Evolutionary conservation across 2,888 invertebrate species (phyloP).

Genomic region (Tillus elongatus): DNA sequence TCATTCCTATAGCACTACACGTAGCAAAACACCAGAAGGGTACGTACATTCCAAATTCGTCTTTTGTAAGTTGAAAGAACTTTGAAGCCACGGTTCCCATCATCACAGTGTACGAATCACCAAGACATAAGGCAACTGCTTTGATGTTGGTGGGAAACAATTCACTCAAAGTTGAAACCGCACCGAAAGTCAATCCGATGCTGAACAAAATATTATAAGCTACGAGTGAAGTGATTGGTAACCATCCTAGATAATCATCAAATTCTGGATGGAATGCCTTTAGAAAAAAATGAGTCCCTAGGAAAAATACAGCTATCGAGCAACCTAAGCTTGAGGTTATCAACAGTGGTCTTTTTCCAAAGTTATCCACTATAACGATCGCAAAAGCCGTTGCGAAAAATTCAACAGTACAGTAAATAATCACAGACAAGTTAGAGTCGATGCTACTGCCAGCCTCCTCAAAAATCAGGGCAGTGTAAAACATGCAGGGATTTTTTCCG

Average conservation of each 20-base stretch:
- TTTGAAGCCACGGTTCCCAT: constrained; percentile 44
- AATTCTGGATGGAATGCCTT: constrained; percentile 32
- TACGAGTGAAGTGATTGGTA: constrained; percentile 45
- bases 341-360: constrained; percentile 55
- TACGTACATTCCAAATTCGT: constrained; percentile 50
- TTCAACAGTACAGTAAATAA: constrained; percentile 51
- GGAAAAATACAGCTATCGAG: constrained; percentile 36
- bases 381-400: constrained; percentile 49
- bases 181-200: constrained; percentile 45
- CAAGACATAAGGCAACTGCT: constrained; percentile 48
- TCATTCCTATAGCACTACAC: constrained; percentile 51
- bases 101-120: constrained; percentile 44
- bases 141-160: constrained; percentile 48
- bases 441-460: constrained; percentile 41
- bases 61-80: constrained; percentile 45
- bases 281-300: constrained; percentile 43
- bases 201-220: constrained; percentile 45
- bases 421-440: constrained; percentile 47
- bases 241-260: constrained; percentile 37
- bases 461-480: constrained; percentile 57
- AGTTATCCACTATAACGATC: constrained; percentile 51
- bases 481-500: constrained; percentile 54
- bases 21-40: constrained; percentile 56
- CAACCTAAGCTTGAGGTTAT: constrained; percentile 46
- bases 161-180: constrained; percentile 46